phyloP scores from a whole-genome alignment of 1,140 invertebrate species.

The Solenopsis invicta region DNA sequence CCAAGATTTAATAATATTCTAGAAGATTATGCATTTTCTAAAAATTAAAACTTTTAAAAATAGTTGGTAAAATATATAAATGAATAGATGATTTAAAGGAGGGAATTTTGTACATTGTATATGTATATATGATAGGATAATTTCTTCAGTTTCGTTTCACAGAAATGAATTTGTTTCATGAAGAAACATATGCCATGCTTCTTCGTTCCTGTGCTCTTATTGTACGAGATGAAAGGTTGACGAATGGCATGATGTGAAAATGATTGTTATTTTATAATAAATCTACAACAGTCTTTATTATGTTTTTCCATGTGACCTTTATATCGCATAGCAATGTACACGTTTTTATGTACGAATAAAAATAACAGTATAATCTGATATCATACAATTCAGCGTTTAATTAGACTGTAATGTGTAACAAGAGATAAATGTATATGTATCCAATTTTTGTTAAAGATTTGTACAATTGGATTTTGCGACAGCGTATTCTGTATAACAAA shows the following conservation, averaged over 20 bases:
- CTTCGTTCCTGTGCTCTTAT: slow-evolving; percentile 17
- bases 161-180: slow-evolving; percentile 66
- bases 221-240: slow-evolving; percentile 12
- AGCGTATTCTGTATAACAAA: slow-evolving; percentile 74
- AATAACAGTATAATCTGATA: slow-evolving; percentile 83
- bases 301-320: slow-evolving; percentile 77
- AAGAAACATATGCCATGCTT: slow-evolving; percentile 37
- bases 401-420: slow-evolving; percentile 81
- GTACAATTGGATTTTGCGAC: slow-evolving; percentile 79
- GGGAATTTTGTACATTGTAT: slow-evolving; percentile 54
- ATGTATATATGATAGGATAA: slow-evolving; percentile 35
- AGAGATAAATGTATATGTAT: slow-evolving; percentile 80
- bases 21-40: neutral
- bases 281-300: slow-evolving; percentile 85
- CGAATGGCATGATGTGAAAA: neutral
- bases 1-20: neutral
- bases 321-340: slow-evolving; percentile 80
- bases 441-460: slow-evolving; percentile 78
- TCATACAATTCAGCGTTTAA: slow-evolving; percentile 82
- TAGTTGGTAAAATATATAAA: slow-evolving; percentile 21
- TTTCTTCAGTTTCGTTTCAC: slow-evolving; percentile 47
- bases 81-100: neutral
- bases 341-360: slow-evolving; percentile 82
- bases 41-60: neutral
- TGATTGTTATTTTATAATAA: slow-evolving; percentile 47